phyloP scores from a whole-genome alignment of 2,888 invertebrate species.

The Ommatoiulus sabulosus region DNA sequence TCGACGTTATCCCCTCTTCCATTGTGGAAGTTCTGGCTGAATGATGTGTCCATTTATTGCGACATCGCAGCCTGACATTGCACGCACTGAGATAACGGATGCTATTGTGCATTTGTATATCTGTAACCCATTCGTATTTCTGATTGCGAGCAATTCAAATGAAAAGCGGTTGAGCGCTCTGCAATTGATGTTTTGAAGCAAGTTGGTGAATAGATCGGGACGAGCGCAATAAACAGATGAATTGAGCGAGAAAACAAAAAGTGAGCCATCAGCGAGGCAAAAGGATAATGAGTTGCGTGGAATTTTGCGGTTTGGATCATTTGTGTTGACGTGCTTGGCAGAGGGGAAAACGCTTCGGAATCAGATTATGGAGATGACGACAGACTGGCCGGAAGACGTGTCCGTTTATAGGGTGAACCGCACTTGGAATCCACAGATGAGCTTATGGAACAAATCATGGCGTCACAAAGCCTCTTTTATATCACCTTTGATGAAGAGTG shows the following conservation, averaged over 20 bases:
- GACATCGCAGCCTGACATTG: not conserved
- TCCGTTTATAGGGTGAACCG: not conserved
- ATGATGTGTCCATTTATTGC: not conserved
- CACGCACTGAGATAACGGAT: not conserved
- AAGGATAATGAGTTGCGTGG: conserved; percentile 14
- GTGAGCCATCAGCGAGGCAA: not conserved
- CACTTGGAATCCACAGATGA: not conserved
- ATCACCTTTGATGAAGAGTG: not conserved
- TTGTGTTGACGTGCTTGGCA: not conserved
- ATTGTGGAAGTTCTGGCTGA: not conserved
- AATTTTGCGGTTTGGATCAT: conserved; percentile 1
- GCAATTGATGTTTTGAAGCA: not conserved
- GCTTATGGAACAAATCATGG: not conserved
- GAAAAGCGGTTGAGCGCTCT: conserved; percentile 2
- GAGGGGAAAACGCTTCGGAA: not conserved
- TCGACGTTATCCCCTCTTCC: not conserved
- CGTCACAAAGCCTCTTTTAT: not conserved
- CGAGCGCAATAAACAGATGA: conserved; percentile 1
- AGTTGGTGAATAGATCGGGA: not conserved
- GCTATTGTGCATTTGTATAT: not conserved
- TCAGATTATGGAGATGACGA: conserved; percentile 15
- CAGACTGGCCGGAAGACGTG: conserved; percentile 33
- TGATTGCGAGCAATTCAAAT: not conserved
- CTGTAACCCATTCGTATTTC: not conserved
- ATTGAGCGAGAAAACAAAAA: conserved; percentile 3